These are phyloP conservation scores for Lepidothrix coronata DNA, from an alignment of 2,113 vertebrate species.

Conservation along the genomic window DNA sequence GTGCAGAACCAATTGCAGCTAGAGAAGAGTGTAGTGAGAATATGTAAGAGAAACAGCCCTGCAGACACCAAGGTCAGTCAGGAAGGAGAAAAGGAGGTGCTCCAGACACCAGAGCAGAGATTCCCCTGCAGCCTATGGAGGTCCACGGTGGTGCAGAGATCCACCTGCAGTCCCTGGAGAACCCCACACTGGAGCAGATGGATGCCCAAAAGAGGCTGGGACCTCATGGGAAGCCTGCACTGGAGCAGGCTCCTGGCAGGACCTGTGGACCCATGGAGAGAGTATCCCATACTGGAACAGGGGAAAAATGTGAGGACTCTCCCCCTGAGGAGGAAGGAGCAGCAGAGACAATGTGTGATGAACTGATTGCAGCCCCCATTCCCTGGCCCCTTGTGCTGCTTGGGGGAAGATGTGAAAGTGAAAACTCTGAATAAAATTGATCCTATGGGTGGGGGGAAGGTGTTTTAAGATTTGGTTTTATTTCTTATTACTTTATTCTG, in stretches of 20 bases:
- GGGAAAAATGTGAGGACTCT: not conserved
- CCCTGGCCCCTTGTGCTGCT: fast-evolving
- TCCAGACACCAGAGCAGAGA: not conserved
- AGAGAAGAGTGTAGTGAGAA: not conserved
- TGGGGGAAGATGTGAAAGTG: not conserved
- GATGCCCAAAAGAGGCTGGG: not conserved
- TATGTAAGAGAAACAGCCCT: not conserved
- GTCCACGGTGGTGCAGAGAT: not conserved
- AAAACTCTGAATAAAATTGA: not conserved
- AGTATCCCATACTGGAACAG: not conserved
- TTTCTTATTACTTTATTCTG: not conserved
- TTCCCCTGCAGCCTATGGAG: not conserved
- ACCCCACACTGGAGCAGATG: not conserved
- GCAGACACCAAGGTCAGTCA: not conserved
- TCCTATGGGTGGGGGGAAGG: fast-evolving
- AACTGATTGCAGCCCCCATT: not conserved
- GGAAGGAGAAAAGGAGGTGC: not conserved
- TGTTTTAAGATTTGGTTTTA: not conserved
- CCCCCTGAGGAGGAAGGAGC: not conserved
- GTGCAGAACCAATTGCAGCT: not conserved
- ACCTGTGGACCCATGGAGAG: not conserved
- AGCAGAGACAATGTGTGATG: not conserved
- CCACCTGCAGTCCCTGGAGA: not conserved
- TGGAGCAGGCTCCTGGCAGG: not conserved
- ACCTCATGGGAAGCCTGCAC: not conserved